Evolutionary conservation across 23 tunicate species (phyloP), one percentile per base, ranked within the genome.

Genomic region (Clavelina lepadiformis): DNA sequence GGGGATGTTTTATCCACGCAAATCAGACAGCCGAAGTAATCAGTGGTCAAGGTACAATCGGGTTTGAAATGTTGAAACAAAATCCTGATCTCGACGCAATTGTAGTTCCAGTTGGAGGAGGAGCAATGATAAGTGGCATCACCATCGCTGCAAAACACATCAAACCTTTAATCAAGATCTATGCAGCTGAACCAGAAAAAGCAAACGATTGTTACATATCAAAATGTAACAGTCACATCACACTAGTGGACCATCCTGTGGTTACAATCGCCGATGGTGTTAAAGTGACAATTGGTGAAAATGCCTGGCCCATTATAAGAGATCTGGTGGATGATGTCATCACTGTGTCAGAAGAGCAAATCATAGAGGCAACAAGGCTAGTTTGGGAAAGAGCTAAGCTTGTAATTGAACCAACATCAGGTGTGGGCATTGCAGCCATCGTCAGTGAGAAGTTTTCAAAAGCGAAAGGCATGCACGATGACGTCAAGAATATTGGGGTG

Each of bases 221-320:
- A 20, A 76, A 80, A 56, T 51, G 65, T 30, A 79, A 73, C 23
- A 86, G 91, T 0, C 26, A 34, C 0, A 44, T 65, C 34, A 81
- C 94, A 1, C 77, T 63, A 20, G 60, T 73, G 2, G 37, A 36
- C 5, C 51, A 58, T 6, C 77, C 72, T 0, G 83, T 83, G 0
- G 57, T 35, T 5, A 94, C 99, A 58, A 77, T 94, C 25, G 94
- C 95, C 18, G 99, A 94, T 69, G 99, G 91, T 31, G 99, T 86
- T 3, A 76, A 72, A 62, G 76, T 71, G 0, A 86, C 34, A 57
- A 64, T 94, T 33, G 99, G 95, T 1, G 64, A 74, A 63, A 81
- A 75, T 50, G 61, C 99, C 6, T 94, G 99, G 99, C 99, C 99
- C 20, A 86, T 94, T 66, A 80, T 94, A 4, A 67, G 88, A 30